Evolutionary conservation across 2,113 vertebrate genomes (phyloP).

Genomic region (Hyaena hyaena): DNA sequence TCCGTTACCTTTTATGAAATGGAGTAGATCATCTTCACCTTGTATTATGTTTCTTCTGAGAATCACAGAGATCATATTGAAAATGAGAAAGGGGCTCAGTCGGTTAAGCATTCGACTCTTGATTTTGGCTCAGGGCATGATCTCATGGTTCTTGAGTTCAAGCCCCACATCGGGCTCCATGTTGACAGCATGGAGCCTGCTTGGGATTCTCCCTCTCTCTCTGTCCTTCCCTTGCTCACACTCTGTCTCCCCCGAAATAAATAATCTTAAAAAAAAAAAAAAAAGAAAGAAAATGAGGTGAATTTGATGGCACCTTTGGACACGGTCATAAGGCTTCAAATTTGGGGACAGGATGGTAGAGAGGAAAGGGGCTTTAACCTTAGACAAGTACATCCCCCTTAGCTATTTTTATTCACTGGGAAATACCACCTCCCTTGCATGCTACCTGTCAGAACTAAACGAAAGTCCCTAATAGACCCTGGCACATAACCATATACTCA

Average conservation of each 20-base stretch:
- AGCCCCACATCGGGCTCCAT: no score
- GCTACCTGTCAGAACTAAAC: not conserved
- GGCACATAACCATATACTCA: not conserved
- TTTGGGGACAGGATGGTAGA: not conserved
- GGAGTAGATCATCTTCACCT: not conserved
- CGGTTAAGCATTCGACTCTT: no score
- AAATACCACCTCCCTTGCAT: not conserved
- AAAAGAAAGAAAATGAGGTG: not conserved
- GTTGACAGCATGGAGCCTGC: no score
- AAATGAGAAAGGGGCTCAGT: not conserved
- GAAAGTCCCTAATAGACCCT: not conserved
- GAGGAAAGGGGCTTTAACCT: not conserved
- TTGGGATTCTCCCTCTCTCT: no score
- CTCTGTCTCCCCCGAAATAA: no score
- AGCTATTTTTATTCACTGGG: not conserved
- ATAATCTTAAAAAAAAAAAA: no score
- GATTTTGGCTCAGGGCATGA: no score
- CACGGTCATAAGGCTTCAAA: not conserved
- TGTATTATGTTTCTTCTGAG: slow-evolving; percentile 48
- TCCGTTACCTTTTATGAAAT: not conserved
- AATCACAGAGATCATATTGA: not conserved
- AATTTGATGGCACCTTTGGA: not conserved
- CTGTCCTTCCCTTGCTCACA: no score
- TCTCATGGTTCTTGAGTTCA: no score
- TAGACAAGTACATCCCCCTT: not conserved